phyloP scores from a whole-genome alignment of 2,113 vertebrate genomes.

The Sakesphorus luctuosus region DNA sequence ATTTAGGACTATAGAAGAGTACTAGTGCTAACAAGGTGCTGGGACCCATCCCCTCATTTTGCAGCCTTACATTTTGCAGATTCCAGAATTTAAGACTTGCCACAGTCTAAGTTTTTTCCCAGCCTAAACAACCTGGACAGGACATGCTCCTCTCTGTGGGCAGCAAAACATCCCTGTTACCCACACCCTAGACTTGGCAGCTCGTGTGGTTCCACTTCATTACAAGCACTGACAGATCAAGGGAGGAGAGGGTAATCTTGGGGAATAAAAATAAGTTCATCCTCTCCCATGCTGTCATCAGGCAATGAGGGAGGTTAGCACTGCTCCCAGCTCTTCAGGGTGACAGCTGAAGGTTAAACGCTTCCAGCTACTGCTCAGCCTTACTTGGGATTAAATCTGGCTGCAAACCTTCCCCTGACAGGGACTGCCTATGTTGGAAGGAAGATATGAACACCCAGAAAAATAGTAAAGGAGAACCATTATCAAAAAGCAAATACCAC shows the following conservation, averaged over 20 bases:
- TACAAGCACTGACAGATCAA: background rate
- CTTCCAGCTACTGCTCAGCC: background rate
- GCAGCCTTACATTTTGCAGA: background rate
- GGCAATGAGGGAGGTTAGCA: background rate
- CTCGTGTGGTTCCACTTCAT: background rate
- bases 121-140: background rate
- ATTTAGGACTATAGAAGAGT: background rate
- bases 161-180: background rate
- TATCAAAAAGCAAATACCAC: background rate
- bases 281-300: background rate
- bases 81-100: background rate
- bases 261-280: background rate
- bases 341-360: background rate
- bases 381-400: background rate
- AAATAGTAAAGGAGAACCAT: background rate
- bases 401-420: background rate
- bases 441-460: background rate
- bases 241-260: background rate
- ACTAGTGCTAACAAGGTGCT: background rate
- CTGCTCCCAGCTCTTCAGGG: background rate
- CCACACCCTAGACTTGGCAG: background rate
- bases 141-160: background rate
- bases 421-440: background rate
- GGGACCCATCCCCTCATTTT: background rate
- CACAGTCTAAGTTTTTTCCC: background rate